phyloP scores from a whole-genome alignment of 2,888 invertebrate genomes.

The Enchytraeus crypticus region DNA sequence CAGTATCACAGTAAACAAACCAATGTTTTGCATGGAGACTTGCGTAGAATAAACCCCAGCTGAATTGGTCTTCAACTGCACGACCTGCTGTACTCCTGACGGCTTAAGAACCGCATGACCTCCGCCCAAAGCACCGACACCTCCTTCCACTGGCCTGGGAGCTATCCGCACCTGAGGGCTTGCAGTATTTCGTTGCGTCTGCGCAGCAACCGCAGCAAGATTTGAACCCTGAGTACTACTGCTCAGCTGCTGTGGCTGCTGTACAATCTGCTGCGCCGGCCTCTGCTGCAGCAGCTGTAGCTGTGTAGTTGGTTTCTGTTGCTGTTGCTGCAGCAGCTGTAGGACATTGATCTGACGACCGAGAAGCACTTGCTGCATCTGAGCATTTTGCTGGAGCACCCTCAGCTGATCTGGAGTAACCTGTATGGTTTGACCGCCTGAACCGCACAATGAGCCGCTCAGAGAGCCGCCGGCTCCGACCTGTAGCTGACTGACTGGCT shows the following conservation, averaged over 20 bases:
- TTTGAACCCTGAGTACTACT: background rate
- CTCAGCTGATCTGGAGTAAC: background rate
- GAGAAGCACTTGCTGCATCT: slow-evolving; percentile 8
- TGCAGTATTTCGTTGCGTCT: too few species aligned
- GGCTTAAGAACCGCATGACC: too few species aligned
- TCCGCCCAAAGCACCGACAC: too few species aligned
- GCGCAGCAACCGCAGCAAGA: too few species aligned
- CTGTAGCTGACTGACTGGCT: background rate
- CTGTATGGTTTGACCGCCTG: background rate
- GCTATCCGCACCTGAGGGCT: too few species aligned
- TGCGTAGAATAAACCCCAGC: too few species aligned
- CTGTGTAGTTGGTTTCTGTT: background rate
- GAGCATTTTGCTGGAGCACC: slow-evolving; percentile 8
- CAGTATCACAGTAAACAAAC: too few species aligned
- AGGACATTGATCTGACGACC: slow-evolving; percentile 6
- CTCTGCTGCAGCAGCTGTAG: background rate
- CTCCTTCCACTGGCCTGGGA: too few species aligned
- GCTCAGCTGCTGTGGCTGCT: background rate
- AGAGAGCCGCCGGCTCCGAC: background rate
- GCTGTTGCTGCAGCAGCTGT: slow-evolving; percentile 9
- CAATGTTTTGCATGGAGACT: too few species aligned
- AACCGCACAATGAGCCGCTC: background rate
- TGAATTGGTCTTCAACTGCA: too few species aligned
- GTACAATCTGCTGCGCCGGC: background rate
- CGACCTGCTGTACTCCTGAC: too few species aligned